Evolutionary conservation across 92 coral and sea anemone species (phyloP).

Genomic region (Parazoanthus swiftii): DNA sequence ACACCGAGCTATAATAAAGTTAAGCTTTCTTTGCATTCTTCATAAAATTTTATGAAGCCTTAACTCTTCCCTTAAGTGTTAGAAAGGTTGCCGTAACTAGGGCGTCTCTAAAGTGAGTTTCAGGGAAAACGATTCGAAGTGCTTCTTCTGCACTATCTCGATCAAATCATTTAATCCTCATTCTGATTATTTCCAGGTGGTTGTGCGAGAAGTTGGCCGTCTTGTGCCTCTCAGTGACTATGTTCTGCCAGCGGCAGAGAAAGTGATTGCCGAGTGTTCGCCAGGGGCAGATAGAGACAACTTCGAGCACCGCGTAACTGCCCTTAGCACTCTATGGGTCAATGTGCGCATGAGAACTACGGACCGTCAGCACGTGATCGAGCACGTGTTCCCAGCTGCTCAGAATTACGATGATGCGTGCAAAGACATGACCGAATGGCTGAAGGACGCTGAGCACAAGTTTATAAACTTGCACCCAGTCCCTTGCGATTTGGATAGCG

Average conservation of each 20-base stretch:
- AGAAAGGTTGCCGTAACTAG: too few species aligned
- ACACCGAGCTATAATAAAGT: too few species aligned
- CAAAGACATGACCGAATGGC: constrained; percentile 74
- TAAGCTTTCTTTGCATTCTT: too few species aligned
- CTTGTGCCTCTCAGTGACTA: constrained; percentile 78
- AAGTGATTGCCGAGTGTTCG: constrained; percentile 59
- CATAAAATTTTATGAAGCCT: too few species aligned
- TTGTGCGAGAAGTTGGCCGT: constrained; percentile 78
- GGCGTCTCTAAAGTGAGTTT: too few species aligned
- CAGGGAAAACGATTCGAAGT: too few species aligned
- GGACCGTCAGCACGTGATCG: constrained; percentile 73
- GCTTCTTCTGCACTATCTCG: too few species aligned
- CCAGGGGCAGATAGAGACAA: constrained; percentile 73
- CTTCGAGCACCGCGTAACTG: constrained; percentile 69
- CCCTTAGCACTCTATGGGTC: constrained; percentile 74
- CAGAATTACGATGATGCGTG: constrained; percentile 79
- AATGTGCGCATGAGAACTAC: constrained; percentile 65
- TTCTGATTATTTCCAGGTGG: constrained; percentile 52
- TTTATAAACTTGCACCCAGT: constrained; percentile 79
- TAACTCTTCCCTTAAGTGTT: too few species aligned
- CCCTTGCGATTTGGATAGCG: constrained; percentile 67
- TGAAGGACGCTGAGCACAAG: constrained; percentile 78
- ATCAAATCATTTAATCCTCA: background rate
- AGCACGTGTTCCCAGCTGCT: constrained; percentile 87
- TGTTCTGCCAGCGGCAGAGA: constrained; percentile 83